Conservation (phyloP, 2,113 vertebrate genomes). For the Labeo rohita region DNA sequence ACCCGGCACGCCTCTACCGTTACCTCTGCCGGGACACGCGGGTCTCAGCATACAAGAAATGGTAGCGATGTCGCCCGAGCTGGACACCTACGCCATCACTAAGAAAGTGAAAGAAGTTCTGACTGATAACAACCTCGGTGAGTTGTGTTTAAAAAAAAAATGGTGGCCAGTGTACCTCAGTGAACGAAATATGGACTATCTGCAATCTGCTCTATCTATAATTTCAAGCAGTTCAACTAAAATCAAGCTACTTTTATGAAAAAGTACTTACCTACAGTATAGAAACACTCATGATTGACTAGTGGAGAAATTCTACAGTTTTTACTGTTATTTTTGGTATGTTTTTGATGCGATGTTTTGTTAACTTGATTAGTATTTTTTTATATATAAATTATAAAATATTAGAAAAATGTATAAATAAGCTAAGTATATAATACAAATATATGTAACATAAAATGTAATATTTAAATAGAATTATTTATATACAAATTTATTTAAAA, state of each 20-base stretch:
- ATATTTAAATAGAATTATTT: too few relatives aligned
- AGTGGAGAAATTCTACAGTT: background rate
- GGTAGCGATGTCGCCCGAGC: conserved; percentile 86
- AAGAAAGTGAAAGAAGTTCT: conserved; percentile 92
- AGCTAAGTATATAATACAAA: too few relatives aligned
- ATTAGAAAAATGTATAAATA: too few relatives aligned
- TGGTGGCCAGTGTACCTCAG: background rate
- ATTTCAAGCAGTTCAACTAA: background rate
- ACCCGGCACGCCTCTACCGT: conserved; percentile 65
- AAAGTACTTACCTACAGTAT: background rate
- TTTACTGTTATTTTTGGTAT: background rate
- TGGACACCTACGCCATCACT: conserved; percentile 90
- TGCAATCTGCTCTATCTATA: background rate
- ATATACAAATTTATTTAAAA: too few relatives aligned
- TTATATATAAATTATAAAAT: background rate
- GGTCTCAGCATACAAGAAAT: conserved; percentile 89
- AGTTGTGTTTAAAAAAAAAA: conserved; percentile 43
- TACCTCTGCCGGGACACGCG: conserved; percentile 82
- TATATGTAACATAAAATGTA: too few relatives aligned
- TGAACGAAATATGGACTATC: background rate
- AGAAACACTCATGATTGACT: background rate
- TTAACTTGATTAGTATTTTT: background rate
- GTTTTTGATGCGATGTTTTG: background rate
- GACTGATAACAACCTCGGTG: conserved; percentile 91
- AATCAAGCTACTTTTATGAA: background rate